Evolutionary conservation across 2,797 vertebrate genomes (phyloP).

Genomic region (Lepus townsendii): DNA sequence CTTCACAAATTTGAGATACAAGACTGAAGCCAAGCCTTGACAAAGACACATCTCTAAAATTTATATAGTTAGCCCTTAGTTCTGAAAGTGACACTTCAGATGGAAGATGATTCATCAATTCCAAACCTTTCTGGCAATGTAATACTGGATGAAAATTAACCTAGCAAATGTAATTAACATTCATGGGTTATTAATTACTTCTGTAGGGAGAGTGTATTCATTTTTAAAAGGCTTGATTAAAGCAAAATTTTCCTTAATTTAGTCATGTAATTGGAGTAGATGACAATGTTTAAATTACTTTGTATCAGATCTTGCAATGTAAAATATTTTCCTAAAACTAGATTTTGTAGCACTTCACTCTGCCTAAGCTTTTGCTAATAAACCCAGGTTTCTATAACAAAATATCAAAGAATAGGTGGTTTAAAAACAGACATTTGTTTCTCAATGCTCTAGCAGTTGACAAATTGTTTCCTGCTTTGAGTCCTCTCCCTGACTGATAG

Average conservation of each 20-base stretch:
- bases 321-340: neutral
- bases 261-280: slow-evolving; percentile 23
- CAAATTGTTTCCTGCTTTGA: neutral
- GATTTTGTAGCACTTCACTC: neutral
- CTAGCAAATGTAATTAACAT: slow-evolving; percentile 64
- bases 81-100: slow-evolving; percentile 15
- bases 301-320: neutral
- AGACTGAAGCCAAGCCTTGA: neutral
- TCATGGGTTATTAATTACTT: slow-evolving; percentile 70
- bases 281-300: slow-evolving; percentile 21
- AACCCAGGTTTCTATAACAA: neutral
- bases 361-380: neutral
- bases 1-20: neutral
- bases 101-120: slow-evolving; percentile 48
- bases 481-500: too few relatives aligned
- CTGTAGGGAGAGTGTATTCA: slow-evolving; percentile 14
- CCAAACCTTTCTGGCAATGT: slow-evolving; percentile 1
- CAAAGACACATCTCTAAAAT: neutral
- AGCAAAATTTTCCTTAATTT: slow-evolving; percentile 50
- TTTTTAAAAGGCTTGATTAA: slow-evolving; percentile 65
- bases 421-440: neutral
- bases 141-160: slow-evolving; percentile 61
- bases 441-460: neutral
- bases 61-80: neutral
- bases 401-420: neutral